Evolutionary conservation across 2,888 invertebrate genomes (phyloP).

Genomic region (Netelia inedita): DNA sequence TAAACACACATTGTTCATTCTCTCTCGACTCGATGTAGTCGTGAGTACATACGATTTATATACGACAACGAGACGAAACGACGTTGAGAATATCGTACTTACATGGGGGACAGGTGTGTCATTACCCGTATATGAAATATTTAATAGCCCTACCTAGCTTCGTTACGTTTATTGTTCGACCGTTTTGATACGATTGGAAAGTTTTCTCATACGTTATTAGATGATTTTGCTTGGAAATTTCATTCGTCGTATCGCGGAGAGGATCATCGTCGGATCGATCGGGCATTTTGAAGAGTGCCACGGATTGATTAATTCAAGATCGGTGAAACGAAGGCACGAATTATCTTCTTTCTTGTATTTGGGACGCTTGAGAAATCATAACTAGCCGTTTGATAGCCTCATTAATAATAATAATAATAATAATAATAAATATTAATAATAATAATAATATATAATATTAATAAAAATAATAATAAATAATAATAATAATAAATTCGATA

Average conservation of each 20-base stretch:
- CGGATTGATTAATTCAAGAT: constrained; percentile 12
- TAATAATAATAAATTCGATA: too few relatives aligned
- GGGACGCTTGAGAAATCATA: constrained; percentile 1
- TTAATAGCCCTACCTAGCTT: not conserved
- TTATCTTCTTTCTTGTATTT: constrained; percentile 18
- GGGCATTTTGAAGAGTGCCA: not conserved
- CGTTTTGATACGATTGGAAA: constrained; percentile 26
- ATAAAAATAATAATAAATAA: too few relatives aligned
- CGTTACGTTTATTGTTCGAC: constrained; percentile 4
- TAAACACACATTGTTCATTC: constrained; percentile 59
- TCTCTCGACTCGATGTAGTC: constrained; percentile 30
- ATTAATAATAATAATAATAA: not conserved
- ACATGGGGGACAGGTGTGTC: constrained; percentile 17
- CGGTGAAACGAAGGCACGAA: not conserved
- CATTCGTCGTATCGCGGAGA: not conserved
- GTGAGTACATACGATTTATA: constrained; percentile 32
- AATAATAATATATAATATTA: too few relatives aligned
- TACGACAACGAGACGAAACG: constrained; percentile 20
- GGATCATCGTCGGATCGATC: not conserved
- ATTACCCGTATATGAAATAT: constrained; percentile 3
- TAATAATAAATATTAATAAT: too few relatives aligned
- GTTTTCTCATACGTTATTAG: constrained; percentile 44
- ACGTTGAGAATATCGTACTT: constrained; percentile 20
- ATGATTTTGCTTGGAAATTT: constrained; percentile 24
- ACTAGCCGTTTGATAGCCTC: not conserved